These are phyloP conservation scores for Sylvicola fuscatus DNA, from an alignment of 2,888 invertebrate genomes.

Conservation along the genomic window DNA sequence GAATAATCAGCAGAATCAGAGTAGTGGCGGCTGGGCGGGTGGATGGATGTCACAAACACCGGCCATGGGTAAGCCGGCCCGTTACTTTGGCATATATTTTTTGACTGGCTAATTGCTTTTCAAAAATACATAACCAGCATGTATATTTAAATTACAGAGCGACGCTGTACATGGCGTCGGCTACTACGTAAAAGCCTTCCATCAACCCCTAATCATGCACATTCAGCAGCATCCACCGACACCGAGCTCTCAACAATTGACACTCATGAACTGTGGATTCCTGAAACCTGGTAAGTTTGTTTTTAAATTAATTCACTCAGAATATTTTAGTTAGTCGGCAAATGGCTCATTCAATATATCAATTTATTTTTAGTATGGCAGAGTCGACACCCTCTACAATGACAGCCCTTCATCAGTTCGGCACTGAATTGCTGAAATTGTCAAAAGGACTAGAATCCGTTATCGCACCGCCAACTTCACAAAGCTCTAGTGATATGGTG, in stretches of 20 bases:
- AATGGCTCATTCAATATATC: too few species aligned
- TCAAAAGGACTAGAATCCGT: conserved; percentile 63
- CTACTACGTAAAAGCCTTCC: conserved; percentile 32
- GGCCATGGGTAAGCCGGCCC: conserved; percentile 26
- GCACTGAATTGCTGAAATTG: conserved; percentile 68
- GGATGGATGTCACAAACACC: conserved; percentile 46
- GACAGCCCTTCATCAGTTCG: conserved; percentile 70
- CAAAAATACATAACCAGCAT: too few species aligned
- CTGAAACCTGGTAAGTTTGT: conserved; percentile 33
- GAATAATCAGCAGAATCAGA: too few species aligned
- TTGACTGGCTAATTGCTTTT: too few species aligned
- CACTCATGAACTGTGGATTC: conserved; percentile 66
- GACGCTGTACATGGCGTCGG: conserved; percentile 60
- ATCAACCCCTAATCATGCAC: conserved; percentile 40
- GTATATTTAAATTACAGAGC: conserved; percentile 30
- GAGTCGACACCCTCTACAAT: conserved; percentile 64
- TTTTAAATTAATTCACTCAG: conserved; percentile 1
- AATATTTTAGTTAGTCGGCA: background rate
- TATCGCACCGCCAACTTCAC: background rate
- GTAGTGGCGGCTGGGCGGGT: conserved; percentile 51
- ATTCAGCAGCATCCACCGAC: conserved; percentile 60
- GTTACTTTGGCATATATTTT: conserved; percentile 5
- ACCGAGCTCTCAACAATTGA: conserved; percentile 68
- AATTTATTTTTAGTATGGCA: conserved; percentile 24
- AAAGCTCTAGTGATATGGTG: too few species aligned